Conservation (phyloP, 2,888 invertebrate genomes). For the Tetranychus piercei region DNA sequence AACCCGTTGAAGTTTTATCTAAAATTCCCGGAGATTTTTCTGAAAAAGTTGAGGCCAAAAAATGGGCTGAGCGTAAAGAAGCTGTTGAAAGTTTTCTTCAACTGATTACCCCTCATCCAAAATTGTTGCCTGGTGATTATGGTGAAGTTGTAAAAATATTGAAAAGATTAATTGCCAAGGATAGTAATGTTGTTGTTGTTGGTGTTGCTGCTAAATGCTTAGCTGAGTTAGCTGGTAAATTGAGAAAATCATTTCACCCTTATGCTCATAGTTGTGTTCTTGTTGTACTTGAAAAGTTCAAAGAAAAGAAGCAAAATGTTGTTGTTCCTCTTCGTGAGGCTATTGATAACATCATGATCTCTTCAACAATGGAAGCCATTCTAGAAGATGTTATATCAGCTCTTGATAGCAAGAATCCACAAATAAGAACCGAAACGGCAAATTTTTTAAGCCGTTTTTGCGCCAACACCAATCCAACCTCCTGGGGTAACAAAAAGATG, state of each 20-base stretch:
- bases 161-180: constrained; percentile 78
- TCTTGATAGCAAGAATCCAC: constrained; percentile 75
- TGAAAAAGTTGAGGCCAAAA: constrained; percentile 79
- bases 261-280: constrained; percentile 53
- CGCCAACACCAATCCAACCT: constrained; percentile 53
- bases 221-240: constrained; percentile 58
- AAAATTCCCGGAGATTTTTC: constrained; percentile 87
- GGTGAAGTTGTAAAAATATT: constrained; percentile 66
- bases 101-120: constrained; percentile 54
- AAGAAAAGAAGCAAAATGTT: constrained; percentile 84
- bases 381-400: constrained; percentile 63
- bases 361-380: constrained; percentile 24
- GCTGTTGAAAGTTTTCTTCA: constrained; percentile 62
- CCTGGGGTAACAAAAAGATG: constrained; percentile 65
- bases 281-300: constrained; percentile 78
- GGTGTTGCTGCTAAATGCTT: constrained; percentile 66
- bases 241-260: constrained; percentile 66
- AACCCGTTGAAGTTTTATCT: constrained; percentile 77
- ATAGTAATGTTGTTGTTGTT: constrained; percentile 82
- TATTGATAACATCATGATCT: constrained; percentile 52
- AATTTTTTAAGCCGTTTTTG: constrained; percentile 65
- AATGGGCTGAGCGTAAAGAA: constrained; percentile 91
- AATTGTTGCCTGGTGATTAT: constrained; percentile 77
- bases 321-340: constrained; percentile 69
- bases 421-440: constrained; percentile 68